These are phyloP conservation scores for Zoanthus sansibaricus DNA, from an alignment of 92 coral and sea anemone species.

Conservation along the genomic window DNA sequence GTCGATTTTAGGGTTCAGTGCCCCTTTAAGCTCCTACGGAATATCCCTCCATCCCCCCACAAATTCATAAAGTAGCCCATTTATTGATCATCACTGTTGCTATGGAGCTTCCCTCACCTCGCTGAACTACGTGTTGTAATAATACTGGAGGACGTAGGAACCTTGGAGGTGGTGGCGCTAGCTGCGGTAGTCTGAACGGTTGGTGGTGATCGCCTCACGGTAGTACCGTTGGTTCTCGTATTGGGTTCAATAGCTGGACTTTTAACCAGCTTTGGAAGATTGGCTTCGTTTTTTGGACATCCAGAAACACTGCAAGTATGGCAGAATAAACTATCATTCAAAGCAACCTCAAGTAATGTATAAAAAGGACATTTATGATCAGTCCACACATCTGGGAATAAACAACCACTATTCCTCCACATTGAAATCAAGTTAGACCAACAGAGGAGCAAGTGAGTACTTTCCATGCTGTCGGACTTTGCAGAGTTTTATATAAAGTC, in stretches of 20 bases:
- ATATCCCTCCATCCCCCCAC: too few species aligned
- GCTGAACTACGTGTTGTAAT: conserved; percentile 73
- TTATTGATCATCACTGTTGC: too few species aligned
- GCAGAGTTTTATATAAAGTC: too few species aligned
- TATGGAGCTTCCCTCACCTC: conserved; percentile 19
- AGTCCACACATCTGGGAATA: too few species aligned
- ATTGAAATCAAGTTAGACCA: too few species aligned
- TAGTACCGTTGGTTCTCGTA: conserved; percentile 37
- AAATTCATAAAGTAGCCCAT: too few species aligned
- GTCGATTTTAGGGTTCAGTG: too few species aligned
- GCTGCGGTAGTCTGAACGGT: background rate
- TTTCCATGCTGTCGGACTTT: too few species aligned
- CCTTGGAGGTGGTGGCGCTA: background rate
- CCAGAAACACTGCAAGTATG: conserved; percentile 79
- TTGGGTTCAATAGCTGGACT: conserved; percentile 13
- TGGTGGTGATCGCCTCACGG: conserved; percentile 8
- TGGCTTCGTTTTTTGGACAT: conserved; percentile 89
- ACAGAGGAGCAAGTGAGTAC: too few species aligned
- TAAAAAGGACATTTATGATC: too few species aligned
- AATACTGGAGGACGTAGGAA: conserved; percentile 29
- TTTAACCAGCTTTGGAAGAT: conserved; percentile 50
- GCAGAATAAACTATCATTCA: background rate
- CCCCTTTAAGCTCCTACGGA: too few species aligned
- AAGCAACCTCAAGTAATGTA: background rate
- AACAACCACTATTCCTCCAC: too few species aligned